Evolutionary conservation across 30 jellyfish, hydroid and myxozoan genomes (phyloP).

Genomic region (Cassiopea andromeda): DNA sequence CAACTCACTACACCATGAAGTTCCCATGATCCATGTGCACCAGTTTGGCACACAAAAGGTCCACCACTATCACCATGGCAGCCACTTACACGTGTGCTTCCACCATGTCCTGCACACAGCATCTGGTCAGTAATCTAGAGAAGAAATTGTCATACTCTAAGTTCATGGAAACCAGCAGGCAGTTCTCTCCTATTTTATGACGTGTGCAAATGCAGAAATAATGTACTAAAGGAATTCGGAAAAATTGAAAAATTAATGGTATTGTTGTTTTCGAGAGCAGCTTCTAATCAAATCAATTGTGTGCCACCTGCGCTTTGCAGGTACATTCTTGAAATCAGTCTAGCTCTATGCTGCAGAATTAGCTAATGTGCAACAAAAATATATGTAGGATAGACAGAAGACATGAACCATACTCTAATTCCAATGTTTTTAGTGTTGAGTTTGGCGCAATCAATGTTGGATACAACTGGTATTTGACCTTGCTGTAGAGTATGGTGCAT

Average conservation of each 20-base stretch:
- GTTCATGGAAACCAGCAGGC: neutral
- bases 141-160: neutral
- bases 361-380: neutral
- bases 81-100: constrained; percentile 59
- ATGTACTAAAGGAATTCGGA: neutral
- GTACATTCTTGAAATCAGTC: no score
- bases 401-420: constrained; percentile 2
- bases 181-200: no score
- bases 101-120: constrained; percentile 87
- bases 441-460: constrained; percentile 37
- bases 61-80: constrained; percentile 95
- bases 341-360: neutral
- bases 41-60: constrained; percentile 80
- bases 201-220: neutral
- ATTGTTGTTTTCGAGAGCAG: no score
- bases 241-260: no score
- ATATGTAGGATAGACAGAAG: no score
- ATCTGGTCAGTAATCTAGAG: constrained; percentile 58
- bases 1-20: constrained; percentile 91
- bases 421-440: constrained; percentile 54
- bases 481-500: constrained; percentile 77
- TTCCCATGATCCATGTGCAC: constrained; percentile 67
- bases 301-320: no score
- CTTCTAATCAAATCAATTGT: no score
- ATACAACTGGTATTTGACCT: constrained; percentile 77